Evolutionary conservation across 1,140 invertebrate species (phyloP).

Genomic region (Heliconius eleuchia): DNA sequence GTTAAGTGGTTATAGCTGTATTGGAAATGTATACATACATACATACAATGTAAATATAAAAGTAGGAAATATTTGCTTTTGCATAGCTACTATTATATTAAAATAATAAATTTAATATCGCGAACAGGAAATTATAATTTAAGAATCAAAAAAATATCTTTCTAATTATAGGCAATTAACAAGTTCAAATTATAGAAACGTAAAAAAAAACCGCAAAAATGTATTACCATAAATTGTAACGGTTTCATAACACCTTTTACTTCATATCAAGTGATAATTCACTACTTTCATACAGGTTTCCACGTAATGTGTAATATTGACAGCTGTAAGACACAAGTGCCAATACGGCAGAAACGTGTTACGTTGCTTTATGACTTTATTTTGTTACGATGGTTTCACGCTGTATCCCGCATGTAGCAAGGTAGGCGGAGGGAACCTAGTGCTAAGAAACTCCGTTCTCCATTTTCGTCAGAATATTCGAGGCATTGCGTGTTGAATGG

Average conservation of each 20-base stretch:
- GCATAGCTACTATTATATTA: background rate
- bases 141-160: background rate
- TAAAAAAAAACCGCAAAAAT: background rate
- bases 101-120: background rate
- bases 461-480: background rate
- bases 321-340: background rate
- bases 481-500: background rate
- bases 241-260: slow-evolving; percentile 5
- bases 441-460: background rate
- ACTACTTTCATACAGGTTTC: slow-evolving; percentile 9
- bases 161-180: background rate
- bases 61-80: background rate
- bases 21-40: background rate
- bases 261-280: slow-evolving; percentile 1
- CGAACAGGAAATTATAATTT: background rate
- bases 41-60: background rate
- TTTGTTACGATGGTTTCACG: background rate
- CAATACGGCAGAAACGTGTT: background rate
- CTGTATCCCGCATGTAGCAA: too few relatives aligned
- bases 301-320: background rate
- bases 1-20: slow-evolving; percentile 3
- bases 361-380: background rate
- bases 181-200: background rate
- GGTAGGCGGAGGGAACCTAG: background rate
- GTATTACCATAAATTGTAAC: background rate